Base-by-base conservation (phyloP, 2,113 vertebrate species). In the Chionomys nivalis region DNA sequence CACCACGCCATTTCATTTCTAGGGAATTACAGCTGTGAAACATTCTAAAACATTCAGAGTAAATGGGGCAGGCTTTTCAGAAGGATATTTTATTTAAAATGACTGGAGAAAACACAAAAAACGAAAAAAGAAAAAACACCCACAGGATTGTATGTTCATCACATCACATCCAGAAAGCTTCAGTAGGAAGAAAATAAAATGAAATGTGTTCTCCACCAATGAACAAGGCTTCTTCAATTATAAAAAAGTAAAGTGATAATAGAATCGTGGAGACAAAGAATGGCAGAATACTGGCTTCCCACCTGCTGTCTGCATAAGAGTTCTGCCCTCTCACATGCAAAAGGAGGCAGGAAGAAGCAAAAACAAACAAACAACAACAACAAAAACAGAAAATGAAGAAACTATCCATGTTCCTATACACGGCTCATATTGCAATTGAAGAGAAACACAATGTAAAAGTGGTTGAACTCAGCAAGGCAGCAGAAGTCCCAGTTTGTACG, bases 81-180 rank as follows among this genome's bases (percentile, higher is more conserved):
- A 95, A 96, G 93, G 90, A 77, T 90, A 82, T 96, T 98, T 98
- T 97, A 97, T 96, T 96, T 98, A 98, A 97, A 98, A 95, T 91
- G 92, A 95, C 97, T 97, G 75, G 77, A 13, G 10, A 33, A 36
- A 47, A 52, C n/a, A 52, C 36, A 52, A 72, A 28, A 42, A 44
- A 94, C 92, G 3, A 19, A 26, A 44, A 3, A 28, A 0, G 4
- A 3, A 33, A n/a, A 81, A 76, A 1, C 65, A 65, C 70, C 81
- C 77, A 31, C 93, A 93, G 91, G 55, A 91, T 90, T 94, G 68
- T 93, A 92, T 97, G 87, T 95, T 98, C 82, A 73, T 17, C 77
- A 58, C 92, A 68, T 94, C 66, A 86, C 33, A 81, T 94, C 97
- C 93, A 39, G 75, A 96, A 98, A 97, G 65, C 0, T 0, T 92